A percentile compares a stretch with the other conserved stretches of the same genome.
Conservation (phyloP, 2,888 invertebrate genomes). For the Ophion slaviceki region DNA sequence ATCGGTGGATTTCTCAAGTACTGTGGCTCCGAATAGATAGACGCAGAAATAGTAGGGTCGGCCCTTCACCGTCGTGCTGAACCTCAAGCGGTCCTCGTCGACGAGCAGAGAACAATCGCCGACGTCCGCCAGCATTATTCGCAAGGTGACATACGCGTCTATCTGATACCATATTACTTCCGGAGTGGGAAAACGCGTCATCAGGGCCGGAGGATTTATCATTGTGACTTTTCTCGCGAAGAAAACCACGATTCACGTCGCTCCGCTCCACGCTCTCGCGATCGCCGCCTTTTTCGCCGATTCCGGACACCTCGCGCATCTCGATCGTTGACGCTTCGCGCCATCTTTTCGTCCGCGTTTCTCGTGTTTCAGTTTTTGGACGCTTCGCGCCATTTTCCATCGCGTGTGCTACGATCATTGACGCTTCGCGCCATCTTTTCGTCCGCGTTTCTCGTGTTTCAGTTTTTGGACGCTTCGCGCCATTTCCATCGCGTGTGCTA, state of each 20-base stretch:
- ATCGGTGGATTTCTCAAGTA: constrained; percentile 76
- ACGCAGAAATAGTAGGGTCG: constrained; percentile 74
- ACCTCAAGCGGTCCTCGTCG: constrained; percentile 72
- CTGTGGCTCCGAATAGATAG: constrained; percentile 78
- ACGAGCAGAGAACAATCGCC: constrained; percentile 76
- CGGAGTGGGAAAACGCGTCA: constrained; percentile 64
- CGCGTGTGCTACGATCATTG: too few relatives aligned
- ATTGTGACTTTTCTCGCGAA: not conserved
- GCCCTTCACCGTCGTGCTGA: constrained; percentile 74
- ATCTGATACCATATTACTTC: constrained; percentile 79
- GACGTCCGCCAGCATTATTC: constrained; percentile 76
- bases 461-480: too few relatives aligned
- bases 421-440: too few relatives aligned
- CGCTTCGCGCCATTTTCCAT: too few relatives aligned
- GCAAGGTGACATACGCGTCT: constrained; percentile 73
- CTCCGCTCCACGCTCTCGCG: too few relatives aligned
- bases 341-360: too few relatives aligned
- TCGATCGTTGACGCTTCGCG: too few relatives aligned
- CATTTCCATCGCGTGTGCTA: too few relatives aligned
- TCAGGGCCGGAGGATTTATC: constrained; percentile 41
- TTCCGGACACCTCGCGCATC: too few relatives aligned
- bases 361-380: too few relatives aligned
- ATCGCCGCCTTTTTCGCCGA: too few relatives aligned
- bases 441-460: too few relatives aligned
- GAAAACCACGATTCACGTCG: not conserved